A percentile compares a stretch with the other conserved stretches of the same genome.
Evolutionary conservation across 2,888 invertebrate species (phyloP).

Genomic region (Caprella mutica): DNA sequence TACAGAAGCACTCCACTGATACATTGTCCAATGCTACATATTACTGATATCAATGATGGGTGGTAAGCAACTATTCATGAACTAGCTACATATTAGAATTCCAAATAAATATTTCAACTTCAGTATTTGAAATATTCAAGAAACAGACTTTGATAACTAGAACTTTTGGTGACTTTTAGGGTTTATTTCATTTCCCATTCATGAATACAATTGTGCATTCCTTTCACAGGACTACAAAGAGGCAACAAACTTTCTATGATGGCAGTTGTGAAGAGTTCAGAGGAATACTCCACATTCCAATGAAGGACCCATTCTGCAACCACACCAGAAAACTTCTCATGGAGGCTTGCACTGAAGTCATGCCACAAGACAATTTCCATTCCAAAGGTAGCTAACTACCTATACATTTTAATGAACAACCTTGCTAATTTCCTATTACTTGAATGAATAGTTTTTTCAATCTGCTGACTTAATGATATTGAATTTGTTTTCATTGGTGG

Average conservation of each 20-base stretch:
- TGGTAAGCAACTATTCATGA: no score
- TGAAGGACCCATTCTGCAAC: slow-evolving; percentile 78
- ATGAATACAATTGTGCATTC: no score
- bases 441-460: background rate
- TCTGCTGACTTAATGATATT: no score
- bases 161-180: no score
- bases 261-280: slow-evolving; percentile 47
- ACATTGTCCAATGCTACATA: no score
- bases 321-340: slow-evolving; percentile 57
- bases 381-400: slow-evolving; percentile 18
- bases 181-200: no score
- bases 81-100: no score
- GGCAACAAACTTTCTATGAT: slow-evolving; percentile 76
- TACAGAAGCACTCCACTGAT: no score
- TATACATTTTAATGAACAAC: background rate
- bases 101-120: no score
- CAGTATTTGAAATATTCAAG: no score
- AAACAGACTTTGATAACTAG: no score
- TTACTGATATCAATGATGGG: no score
- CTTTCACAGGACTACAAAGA: slow-evolving; percentile 48
- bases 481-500: background rate
- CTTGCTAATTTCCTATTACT: background rate
- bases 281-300: slow-evolving; percentile 86
- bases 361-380: slow-evolving; percentile 16
- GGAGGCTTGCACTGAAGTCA: slow-evolving; percentile 37